A percentile compares a stretch with the other conserved stretches of the same genome.
Conservation (phyloP, 2,797 vertebrate genomes). For the Channallabes apus region DNA sequence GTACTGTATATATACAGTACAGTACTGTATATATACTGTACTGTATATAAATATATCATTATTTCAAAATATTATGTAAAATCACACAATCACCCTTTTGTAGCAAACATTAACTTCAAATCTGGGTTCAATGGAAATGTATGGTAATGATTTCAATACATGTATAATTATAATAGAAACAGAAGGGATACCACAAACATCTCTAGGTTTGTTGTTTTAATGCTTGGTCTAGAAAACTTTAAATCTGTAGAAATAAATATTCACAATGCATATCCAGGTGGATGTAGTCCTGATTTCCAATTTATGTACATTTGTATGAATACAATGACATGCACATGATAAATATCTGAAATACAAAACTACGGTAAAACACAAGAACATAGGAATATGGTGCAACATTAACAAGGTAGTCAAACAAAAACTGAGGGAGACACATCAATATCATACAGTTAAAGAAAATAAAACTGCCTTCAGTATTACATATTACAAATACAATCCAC, state of each 20-base stretch:
- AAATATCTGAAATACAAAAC: neutral
- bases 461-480: neutral
- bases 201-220: neutral
- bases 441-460: neutral
- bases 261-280: neutral
- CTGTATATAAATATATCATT: too few relatives aligned
- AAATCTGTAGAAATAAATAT: slow-evolving; percentile 4
- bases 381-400: too few relatives aligned
- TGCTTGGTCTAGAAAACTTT: neutral
- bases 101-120: neutral
- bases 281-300: neutral
- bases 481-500: neutral
- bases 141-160: neutral
- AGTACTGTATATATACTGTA: too few relatives aligned
- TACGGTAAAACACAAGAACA: neutral
- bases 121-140: neutral
- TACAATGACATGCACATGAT: neutral
- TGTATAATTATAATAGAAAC: neutral
- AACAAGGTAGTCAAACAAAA: neutral
- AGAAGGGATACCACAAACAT: neutral
- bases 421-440: neutral
- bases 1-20: too few relatives aligned
- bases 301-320: neutral
- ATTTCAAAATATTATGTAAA: neutral
- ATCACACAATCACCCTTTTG: neutral